These are phyloP conservation scores for Polyodon spathula DNA, from an alignment of 2,113 vertebrate species.

Conservation along the genomic window DNA sequence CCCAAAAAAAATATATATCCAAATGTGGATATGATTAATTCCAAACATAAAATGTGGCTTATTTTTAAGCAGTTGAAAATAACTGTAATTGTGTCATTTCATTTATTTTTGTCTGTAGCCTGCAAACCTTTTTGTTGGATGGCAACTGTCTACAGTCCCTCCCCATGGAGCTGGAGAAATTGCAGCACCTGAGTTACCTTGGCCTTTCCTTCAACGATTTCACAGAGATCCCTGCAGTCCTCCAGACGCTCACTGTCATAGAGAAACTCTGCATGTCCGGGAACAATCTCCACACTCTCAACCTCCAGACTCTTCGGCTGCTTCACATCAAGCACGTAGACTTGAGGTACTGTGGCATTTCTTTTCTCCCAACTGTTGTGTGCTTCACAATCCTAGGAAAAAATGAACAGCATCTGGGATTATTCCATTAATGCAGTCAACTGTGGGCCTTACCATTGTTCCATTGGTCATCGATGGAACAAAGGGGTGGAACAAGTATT, in stretches of 20 bases:
- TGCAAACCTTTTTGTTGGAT: conserved; percentile 92
- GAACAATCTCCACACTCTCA: conserved; percentile 71
- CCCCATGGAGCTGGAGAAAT: conserved; percentile 74
- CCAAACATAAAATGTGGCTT: too few relatives aligned
- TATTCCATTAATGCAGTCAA: too few relatives aligned
- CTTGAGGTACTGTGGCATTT: too few relatives aligned
- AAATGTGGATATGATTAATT: too few relatives aligned
- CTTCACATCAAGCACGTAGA: conserved; percentile 86
- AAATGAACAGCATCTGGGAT: too few relatives aligned
- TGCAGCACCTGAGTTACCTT: conserved; percentile 78
- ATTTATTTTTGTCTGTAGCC: conserved; percentile 58
- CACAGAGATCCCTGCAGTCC: conserved; percentile 70
- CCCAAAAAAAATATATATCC: too few relatives aligned
- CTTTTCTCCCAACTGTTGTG: too few relatives aligned
- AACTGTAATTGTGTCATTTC: neutral
- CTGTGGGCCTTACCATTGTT: too few relatives aligned
- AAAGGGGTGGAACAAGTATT: too few relatives aligned
- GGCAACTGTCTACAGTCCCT: conserved; percentile 84
- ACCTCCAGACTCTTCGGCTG: conserved; percentile 72
- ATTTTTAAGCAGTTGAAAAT: too few relatives aligned
- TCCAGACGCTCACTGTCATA: conserved; percentile 77
- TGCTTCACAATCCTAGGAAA: too few relatives aligned
- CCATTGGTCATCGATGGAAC: too few relatives aligned
- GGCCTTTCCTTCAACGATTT: conserved; percentile 96
- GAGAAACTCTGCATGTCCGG: conserved; percentile 95